phyloP scores from a whole-genome alignment of 2,797 vertebrate species.

The Catostomus latipinnis region DNA sequence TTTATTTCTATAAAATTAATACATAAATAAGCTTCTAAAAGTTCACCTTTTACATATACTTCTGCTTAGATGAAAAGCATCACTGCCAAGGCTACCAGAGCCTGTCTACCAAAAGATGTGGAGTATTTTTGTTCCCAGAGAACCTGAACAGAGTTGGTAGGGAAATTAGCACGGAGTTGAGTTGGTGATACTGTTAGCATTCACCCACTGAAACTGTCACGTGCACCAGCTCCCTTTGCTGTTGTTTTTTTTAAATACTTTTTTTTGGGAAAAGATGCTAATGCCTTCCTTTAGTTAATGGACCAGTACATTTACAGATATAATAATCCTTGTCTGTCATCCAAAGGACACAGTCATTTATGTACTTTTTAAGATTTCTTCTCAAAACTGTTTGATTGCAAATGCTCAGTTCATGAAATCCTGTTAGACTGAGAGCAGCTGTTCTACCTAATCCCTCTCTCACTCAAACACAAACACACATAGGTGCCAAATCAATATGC shows the following conservation, averaged over 20 bases:
- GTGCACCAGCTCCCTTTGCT: too few relatives aligned
- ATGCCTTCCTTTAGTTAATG: background rate
- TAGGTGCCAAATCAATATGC: conserved; percentile 25
- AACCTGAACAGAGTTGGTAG: too few relatives aligned
- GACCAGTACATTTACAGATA: background rate
- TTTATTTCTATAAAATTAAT: too few relatives aligned
- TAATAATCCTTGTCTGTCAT: background rate
- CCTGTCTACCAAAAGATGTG: background rate
- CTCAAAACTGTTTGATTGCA: background rate
- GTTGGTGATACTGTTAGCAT: background rate
- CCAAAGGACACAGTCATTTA: background rate
- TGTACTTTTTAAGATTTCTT: background rate
- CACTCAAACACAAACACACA: background rate
- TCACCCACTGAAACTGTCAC: background rate
- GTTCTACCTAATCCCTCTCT: background rate
- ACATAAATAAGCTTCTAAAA: too few relatives aligned
- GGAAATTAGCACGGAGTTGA: too few relatives aligned
- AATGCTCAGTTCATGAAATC: background rate
- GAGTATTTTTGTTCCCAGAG: too few relatives aligned
- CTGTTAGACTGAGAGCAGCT: background rate
- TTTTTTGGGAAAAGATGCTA: too few relatives aligned
- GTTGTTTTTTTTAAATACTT: too few relatives aligned
- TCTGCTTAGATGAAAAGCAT: too few relatives aligned
- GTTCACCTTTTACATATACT: too few relatives aligned
- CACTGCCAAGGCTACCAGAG: too few relatives aligned